Evolutionary conservation across 2,797 vertebrate species (phyloP).

Genomic region (Lagodon rhomboides): DNA sequence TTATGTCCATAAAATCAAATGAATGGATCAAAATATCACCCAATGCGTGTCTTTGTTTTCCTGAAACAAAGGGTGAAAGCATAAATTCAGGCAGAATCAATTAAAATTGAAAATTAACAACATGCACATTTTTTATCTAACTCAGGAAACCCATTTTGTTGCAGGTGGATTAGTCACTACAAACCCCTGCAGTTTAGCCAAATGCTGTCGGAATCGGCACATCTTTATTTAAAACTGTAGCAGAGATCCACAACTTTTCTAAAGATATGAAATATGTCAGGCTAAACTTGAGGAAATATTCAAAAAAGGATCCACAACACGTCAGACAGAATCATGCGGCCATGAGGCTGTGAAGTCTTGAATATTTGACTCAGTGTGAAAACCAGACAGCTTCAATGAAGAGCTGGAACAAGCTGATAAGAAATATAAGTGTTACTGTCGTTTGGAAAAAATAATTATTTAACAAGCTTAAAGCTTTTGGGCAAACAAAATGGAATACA

Average conservation of each 20-base stretch:
- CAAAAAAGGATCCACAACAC: background rate
- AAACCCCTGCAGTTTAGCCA: background rate
- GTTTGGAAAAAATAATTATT: background rate
- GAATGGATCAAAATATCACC: background rate
- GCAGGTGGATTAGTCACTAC: background rate
- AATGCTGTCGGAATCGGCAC: background rate
- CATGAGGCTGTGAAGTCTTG: background rate
- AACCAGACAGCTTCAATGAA: background rate
- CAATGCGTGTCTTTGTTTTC: background rate
- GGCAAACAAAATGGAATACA: background rate
- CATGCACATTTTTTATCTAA: background rate
- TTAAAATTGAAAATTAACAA: background rate
- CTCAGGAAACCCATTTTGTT: background rate
- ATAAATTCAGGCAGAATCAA: background rate
- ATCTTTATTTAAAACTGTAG: background rate
- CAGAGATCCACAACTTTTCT: background rate
- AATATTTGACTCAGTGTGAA: background rate
- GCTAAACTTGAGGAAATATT: background rate
- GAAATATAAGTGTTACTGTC: too few relatives aligned
- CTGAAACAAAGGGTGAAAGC: background rate
- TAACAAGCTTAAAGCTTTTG: background rate
- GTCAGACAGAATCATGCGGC: background rate
- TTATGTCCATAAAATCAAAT: background rate
- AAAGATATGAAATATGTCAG: background rate
- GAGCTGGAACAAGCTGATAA: background rate